phyloP scores from a whole-genome alignment of 2,113 vertebrate species.

The Polypterus bichir region DNA sequence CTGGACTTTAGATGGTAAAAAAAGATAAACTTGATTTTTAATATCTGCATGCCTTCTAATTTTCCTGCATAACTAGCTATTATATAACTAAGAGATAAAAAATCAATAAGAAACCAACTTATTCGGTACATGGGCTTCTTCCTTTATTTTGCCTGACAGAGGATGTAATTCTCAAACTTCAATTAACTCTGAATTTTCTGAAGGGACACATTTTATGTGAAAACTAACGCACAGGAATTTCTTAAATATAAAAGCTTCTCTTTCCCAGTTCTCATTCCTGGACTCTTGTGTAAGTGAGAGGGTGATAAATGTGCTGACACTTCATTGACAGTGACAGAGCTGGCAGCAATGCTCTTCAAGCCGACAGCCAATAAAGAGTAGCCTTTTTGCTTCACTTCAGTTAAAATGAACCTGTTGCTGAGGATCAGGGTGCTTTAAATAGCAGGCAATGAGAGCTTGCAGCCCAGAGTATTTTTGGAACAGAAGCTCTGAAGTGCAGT shows the following conservation, averaged over 20 bases:
- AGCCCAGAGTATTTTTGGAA: constrained; percentile 7
- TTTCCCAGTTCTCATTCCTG: background rate
- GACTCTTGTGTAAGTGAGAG: constrained; percentile 1
- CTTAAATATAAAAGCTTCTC: background rate
- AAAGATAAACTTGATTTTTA: no score
- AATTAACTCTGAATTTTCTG: no score
- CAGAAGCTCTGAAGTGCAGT: constrained; percentile 29
- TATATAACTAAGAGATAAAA: no score
- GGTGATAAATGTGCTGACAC: background rate
- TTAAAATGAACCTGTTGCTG: constrained; percentile 33
- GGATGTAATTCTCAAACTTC: no score
- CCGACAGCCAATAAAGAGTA: constrained; percentile 8
- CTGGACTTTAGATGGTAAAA: no score
- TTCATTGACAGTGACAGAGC: background rate
- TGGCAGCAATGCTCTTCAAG: background rate
- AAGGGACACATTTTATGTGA: no score
- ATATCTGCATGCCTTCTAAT: no score
- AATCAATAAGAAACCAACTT: no score
- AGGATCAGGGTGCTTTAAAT: constrained; percentile 11
- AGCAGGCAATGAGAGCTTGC: constrained; percentile 4
- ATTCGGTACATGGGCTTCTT: no score
- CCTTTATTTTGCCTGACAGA: no score
- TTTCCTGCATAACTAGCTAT: no score
- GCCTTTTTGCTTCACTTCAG: constrained; percentile 19
- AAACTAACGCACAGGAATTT: no score